Percentiles rank a stretch among this genome's conserved stretches.
These are phyloP conservation scores for Diogma glabrata DNA, from an alignment of 2,888 invertebrate species.

Conservation along the genomic window DNA sequence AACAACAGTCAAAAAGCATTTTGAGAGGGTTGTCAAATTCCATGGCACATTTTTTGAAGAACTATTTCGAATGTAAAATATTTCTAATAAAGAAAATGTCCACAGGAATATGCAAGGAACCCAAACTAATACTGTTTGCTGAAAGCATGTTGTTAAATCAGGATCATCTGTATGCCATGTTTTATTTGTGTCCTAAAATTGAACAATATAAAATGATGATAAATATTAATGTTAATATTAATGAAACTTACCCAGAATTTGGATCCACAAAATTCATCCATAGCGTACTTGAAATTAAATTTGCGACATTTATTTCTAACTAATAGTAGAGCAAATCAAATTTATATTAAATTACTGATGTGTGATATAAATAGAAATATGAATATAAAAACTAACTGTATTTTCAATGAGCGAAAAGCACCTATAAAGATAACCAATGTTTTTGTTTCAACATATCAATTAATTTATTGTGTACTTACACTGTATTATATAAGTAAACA, in stretches of 20 bases:
- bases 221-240: too few species aligned
- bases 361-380: too few species aligned
- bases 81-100: slow-evolving; percentile 61
- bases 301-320: too few species aligned
- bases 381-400: too few species aligned
- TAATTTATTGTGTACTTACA: too few species aligned
- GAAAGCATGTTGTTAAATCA: slow-evolving; percentile 82
- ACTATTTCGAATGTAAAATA: slow-evolving; percentile 62
- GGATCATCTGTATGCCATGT: slow-evolving; percentile 77
- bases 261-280: slow-evolving; percentile 68
- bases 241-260: slow-evolving; percentile 63
- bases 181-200: slow-evolving; percentile 55
- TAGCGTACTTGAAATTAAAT: too few species aligned
- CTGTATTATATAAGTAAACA: too few species aligned
- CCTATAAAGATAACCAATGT: too few species aligned
- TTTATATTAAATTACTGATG: too few species aligned
- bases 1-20: slow-evolving; percentile 51
- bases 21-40: slow-evolving; percentile 58
- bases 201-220: background rate
- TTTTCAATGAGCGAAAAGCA: too few species aligned
- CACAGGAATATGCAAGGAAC: slow-evolving; percentile 76
- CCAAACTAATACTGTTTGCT: slow-evolving; percentile 84
- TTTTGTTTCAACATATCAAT: too few species aligned
- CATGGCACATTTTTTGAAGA: slow-evolving; percentile 69
- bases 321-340: too few species aligned